These are phyloP conservation scores for Apocrypta bakeri DNA, from an alignment of 1,140 invertebrate genomes.

Conservation along the genomic window DNA sequence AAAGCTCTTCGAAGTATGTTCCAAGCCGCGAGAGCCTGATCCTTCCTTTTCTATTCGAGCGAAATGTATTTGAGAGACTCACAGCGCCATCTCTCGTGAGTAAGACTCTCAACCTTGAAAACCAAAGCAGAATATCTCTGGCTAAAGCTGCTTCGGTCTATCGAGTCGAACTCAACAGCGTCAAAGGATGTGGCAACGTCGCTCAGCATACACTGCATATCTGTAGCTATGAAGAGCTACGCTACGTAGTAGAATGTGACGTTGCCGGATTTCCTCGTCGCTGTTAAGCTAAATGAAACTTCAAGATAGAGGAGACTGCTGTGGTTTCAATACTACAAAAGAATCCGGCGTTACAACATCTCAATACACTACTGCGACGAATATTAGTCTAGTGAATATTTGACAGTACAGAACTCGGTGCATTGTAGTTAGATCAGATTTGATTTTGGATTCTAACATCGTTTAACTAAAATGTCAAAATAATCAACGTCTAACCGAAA, in stretches of 20 bases:
- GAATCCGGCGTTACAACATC: background rate
- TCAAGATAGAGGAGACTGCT: background rate
- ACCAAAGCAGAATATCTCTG: background rate
- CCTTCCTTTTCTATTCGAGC: background rate
- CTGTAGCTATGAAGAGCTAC: background rate
- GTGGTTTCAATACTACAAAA: background rate
- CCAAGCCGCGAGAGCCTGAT: background rate
- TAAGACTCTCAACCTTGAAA: background rate
- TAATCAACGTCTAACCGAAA: too few species aligned
- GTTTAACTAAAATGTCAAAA: background rate
- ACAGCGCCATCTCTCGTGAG: slow-evolving; percentile 43
- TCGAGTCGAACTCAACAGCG: background rate
- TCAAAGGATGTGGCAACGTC: background rate
- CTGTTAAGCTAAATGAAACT: background rate
- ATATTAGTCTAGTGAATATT: too few species aligned
- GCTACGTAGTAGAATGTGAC: background rate
- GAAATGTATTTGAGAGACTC: background rate
- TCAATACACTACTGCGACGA: too few species aligned
- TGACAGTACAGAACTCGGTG: too few species aligned
- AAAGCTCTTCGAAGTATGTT: background rate
- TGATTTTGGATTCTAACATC: background rate
- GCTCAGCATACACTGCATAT: background rate
- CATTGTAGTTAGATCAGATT: background rate
- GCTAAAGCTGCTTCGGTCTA: background rate
- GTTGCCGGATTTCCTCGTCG: slow-evolving; percentile 15